phyloP scores from a whole-genome alignment of 2,797 vertebrate species.

The Megalops cyprinoides region DNA sequence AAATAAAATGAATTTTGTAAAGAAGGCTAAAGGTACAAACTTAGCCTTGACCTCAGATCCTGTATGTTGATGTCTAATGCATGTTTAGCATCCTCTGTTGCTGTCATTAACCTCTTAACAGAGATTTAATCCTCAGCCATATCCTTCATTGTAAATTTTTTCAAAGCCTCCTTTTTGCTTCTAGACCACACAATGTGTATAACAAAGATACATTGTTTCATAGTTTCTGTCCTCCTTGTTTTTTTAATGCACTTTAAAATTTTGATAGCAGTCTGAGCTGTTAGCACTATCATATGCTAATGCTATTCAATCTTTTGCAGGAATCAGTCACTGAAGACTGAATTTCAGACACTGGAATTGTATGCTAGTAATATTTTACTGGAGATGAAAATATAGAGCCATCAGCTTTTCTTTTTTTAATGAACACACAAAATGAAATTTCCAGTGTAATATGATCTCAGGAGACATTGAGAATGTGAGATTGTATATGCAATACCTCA shows the following conservation, averaged over 20 bases:
- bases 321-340: not conserved
- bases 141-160: not conserved
- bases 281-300: not conserved
- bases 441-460: not conserved
- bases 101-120: constrained; percentile 2
- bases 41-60: not conserved
- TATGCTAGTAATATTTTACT: not conserved
- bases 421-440: constrained; percentile 4
- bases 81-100: not conserved
- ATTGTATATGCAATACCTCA: not conserved
- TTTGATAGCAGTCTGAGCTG: too few relatives aligned
- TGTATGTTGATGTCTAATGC: not conserved
- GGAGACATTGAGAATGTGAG: not conserved
- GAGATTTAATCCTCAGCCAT: not conserved
- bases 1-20: not conserved
- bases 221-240: too few relatives aligned
- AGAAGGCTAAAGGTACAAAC: not conserved
- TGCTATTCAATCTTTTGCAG: not conserved
- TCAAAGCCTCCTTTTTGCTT: too few relatives aligned
- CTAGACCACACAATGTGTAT: too few relatives aligned
- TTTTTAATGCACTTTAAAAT: too few relatives aligned
- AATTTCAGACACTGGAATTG: not conserved
- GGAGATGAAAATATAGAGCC: not conserved
- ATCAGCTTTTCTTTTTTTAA: constrained; percentile 7
- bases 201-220: too few relatives aligned